Conservation (phyloP, 2,888 invertebrate genomes). For the Aporophyla nigra region DNA sequence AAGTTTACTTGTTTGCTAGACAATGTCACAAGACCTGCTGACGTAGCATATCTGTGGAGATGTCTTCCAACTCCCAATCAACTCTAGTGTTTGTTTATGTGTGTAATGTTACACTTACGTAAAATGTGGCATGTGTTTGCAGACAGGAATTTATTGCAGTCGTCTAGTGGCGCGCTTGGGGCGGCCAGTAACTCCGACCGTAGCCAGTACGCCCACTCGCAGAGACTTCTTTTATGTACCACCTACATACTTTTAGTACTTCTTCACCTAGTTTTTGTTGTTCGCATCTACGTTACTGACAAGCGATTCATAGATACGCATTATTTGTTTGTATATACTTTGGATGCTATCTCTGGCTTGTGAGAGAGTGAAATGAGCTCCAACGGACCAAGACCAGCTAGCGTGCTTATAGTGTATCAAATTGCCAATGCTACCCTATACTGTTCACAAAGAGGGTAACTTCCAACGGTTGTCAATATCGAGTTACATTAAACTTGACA, state of each 20-base stretch:
- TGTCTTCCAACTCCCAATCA: conserved; percentile 32
- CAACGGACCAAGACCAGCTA: conserved; percentile 41
- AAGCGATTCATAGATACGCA: conserved; percentile 25
- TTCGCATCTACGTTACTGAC: conserved; percentile 37
- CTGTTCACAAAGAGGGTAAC: conserved; percentile 43
- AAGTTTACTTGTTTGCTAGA: conserved; percentile 24
- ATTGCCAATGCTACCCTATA: conserved; percentile 64
- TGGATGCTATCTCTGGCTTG: conserved; percentile 32
- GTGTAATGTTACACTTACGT: conserved; percentile 49
- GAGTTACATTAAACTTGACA: conserved; percentile 45
- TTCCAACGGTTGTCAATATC: conserved; percentile 53
- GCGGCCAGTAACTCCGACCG: conserved; percentile 52
- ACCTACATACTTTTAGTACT: conserved; percentile 67
- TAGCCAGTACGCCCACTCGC: conserved; percentile 66
- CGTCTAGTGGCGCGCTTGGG: conserved; percentile 63
- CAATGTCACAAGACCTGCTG: conserved; percentile 26
- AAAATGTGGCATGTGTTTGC: conserved; percentile 63
- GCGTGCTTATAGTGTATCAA: conserved; percentile 56
- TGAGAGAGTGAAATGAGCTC: conserved; percentile 51
- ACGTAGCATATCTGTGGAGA: conserved; percentile 17
- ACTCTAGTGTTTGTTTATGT: conserved; percentile 57
- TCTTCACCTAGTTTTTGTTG: conserved; percentile 63
- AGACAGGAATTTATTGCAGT: conserved; percentile 65
- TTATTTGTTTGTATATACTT: conserved; percentile 25
- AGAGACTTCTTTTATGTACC: conserved; percentile 58